Evolutionary conservation across 2,113 vertebrate genomes (phyloP).

Genomic region (Opisthocomus hoazin): DNA sequence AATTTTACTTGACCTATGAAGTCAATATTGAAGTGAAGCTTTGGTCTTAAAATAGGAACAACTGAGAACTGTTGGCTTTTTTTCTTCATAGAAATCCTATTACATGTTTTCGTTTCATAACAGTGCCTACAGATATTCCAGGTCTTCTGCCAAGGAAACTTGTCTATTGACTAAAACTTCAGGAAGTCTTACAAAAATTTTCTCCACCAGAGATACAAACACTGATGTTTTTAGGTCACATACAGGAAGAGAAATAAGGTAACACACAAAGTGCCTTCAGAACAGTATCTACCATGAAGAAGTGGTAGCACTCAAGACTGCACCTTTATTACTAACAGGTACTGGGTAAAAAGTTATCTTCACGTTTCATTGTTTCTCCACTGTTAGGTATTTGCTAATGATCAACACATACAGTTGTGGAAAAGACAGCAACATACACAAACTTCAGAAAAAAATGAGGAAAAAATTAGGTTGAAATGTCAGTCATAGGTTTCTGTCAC

Average conservation of each 20-base stretch:
- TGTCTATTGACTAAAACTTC: background rate
- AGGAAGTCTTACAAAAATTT: background rate
- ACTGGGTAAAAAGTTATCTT: background rate
- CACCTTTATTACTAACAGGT: background rate
- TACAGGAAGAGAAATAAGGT: background rate
- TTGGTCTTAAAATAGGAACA: conserved; percentile 1
- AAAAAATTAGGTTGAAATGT: background rate
- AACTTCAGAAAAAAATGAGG: background rate
- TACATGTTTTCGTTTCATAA: background rate
- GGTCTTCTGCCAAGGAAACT: background rate
- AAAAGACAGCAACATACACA: background rate
- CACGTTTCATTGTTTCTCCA: background rate
- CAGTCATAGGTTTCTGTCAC: background rate
- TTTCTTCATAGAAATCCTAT: background rate
- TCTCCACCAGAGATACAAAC: background rate
- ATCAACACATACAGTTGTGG: background rate
- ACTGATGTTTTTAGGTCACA: background rate
- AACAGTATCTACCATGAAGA: background rate
- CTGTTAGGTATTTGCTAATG: background rate
- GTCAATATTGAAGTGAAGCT: background rate
- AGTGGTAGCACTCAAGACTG: background rate
- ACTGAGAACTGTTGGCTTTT: background rate
- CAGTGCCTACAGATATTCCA: background rate
- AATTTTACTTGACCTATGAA: conserved; percentile 38
- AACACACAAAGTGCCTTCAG: background rate